These are phyloP conservation scores for Euura saliciscinereae DNA, from an alignment of 1,140 invertebrate species.

Conservation along the genomic window DNA sequence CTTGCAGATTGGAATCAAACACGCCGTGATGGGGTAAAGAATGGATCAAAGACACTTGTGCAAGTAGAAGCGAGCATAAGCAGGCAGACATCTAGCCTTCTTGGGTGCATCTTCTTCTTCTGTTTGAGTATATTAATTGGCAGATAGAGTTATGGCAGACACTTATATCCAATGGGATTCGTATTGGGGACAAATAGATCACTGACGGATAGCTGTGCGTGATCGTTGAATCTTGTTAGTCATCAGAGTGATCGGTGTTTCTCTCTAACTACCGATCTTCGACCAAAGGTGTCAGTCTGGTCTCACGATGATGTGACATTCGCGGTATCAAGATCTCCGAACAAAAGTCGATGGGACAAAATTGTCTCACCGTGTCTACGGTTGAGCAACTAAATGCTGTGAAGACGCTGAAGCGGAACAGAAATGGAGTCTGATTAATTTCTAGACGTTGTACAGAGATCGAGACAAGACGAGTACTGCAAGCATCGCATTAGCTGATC, in stretches of 20 bases:
- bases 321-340: background rate
- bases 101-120: background rate
- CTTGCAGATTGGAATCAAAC: slow-evolving; percentile 1
- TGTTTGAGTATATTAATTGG: slow-evolving; percentile 10
- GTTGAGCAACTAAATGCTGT: background rate
- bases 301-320: background rate
- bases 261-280: background rate
- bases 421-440: background rate
- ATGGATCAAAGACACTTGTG: background rate
- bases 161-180: slow-evolving; percentile 2
- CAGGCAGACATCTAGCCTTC: background rate
- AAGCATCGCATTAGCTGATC: background rate
- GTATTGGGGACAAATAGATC: slow-evolving; percentile 10
- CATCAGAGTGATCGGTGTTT: background rate
- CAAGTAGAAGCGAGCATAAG: background rate
- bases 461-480: background rate
- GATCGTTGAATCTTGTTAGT: background rate
- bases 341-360: too few species aligned
- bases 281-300: too few species aligned
- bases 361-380: background rate
- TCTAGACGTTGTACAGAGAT: background rate
- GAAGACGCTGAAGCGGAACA: slow-evolving; percentile 2
- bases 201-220: background rate
- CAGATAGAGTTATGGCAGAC: slow-evolving; percentile 10
- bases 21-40: background rate